A percentile compares a stretch with the other conserved stretches of the same genome.
Conservation (phyloP, 2,888 invertebrate genomes). For the Antheraea yamamai region DNA sequence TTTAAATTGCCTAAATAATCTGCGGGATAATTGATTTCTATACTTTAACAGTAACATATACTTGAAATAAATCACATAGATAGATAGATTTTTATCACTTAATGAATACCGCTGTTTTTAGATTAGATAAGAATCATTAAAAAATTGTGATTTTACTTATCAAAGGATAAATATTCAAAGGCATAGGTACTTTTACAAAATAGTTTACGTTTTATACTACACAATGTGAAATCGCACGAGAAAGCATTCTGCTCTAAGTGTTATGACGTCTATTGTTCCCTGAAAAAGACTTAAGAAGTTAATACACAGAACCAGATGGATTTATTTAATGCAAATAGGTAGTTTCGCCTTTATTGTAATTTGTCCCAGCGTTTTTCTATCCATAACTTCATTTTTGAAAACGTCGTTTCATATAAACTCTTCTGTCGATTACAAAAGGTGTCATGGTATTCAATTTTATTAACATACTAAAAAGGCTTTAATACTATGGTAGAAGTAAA, state of each 20-base stretch:
- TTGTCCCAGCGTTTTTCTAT: no score
- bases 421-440: neutral
- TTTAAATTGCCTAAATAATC: no score
- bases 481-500: neutral
- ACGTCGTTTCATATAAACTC: neutral
- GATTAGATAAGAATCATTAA: no score
- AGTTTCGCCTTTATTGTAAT: neutral
- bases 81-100: neutral
- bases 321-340: neutral
- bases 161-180: neutral
- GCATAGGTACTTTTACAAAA: neutral
- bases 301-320: neutral
- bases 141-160: neutral
- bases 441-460: neutral
- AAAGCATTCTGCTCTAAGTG: constrained; percentile 29
- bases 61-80: no score
- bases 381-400: neutral
- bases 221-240: neutral
- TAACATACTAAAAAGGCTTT: neutral
- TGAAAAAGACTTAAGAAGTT: constrained; percentile 18
- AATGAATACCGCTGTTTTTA: no score
- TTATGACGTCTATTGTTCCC: constrained; percentile 32
- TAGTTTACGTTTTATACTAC: neutral
- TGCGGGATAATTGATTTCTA: no score
- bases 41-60: neutral